A percentile compares a stretch with the other conserved stretches of the same genome.
phyloP scores from a whole-genome alignment of 2,888 invertebrate species.

The Drosophila quinaria region DNA sequence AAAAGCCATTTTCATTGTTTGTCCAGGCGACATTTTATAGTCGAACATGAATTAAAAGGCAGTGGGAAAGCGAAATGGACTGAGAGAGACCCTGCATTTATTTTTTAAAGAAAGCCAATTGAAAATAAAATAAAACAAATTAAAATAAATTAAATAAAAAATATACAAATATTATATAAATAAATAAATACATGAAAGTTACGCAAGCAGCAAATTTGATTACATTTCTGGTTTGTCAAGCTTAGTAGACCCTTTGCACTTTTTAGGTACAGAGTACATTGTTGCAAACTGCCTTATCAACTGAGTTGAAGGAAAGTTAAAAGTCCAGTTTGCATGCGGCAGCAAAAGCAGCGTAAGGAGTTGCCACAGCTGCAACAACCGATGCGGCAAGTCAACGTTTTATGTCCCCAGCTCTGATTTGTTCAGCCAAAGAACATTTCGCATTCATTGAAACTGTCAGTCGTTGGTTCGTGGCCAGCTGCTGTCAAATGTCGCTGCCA shows the following conservation, averaged over 20 bases:
- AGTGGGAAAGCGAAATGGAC: not conserved
- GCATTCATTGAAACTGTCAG: conserved; percentile 70
- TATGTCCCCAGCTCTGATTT: conserved; percentile 48
- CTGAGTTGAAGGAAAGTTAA: conserved; percentile 10
- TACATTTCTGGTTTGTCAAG: not conserved
- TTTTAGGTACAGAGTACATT: conserved; percentile 15
- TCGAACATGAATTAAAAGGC: conserved; percentile 9
- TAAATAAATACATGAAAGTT: too few relatives aligned
- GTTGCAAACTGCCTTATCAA: conserved; percentile 40
- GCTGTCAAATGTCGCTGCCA: conserved; percentile 26
- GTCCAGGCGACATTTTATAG: conserved; percentile 34
- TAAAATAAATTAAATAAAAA: not conserved
- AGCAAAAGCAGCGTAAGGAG: conserved; percentile 5
- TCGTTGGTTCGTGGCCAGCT: conserved; percentile 28
- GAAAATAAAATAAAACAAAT: not conserved
- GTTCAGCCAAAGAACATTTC: conserved; percentile 47
- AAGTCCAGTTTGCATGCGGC: conserved; percentile 56
- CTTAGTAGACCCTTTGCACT: conserved; percentile 10
- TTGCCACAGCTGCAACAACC: conserved; percentile 13
- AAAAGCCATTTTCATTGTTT: conserved; percentile 72
- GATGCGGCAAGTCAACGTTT: conserved; percentile 41
- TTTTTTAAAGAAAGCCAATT: not conserved
- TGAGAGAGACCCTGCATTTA: not conserved
- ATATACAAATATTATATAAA: too few relatives aligned
- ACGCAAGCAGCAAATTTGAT: not conserved